Evolutionary conservation across 2,888 invertebrate genomes (phyloP), one percentile per base, ranked within the genome.

Genomic region (Lamellibrachia columna): DNA sequence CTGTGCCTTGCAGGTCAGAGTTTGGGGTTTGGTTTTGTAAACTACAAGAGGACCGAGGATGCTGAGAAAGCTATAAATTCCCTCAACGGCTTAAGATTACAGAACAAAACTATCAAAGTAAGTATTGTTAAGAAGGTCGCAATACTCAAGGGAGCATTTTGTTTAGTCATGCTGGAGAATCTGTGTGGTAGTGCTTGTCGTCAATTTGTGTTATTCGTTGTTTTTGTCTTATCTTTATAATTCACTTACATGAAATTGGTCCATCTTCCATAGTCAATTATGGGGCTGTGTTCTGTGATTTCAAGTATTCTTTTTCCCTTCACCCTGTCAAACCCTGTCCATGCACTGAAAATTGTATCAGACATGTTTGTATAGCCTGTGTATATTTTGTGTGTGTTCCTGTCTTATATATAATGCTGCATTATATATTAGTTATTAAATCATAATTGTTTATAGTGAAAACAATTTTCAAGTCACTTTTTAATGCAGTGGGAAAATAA

Each of bases 31-130:
- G 99, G 99, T 95, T 99, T 99, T 97, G 99, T 99, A 96, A 99
- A 99, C 97, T 99, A 99, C 97, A 98, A 99, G 97, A 98, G 98
- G 95, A 98, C 98, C 92, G 99, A 99, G 97, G 99, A 99, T 97
- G 99, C 99, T 93, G 98, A 99, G 97, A 99, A 99, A 97, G 99
- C 99, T 94, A 99, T 99, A 97, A 98, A 98, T 97, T 99, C 99
- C 93, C 97, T 99, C 95, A 99, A 99, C 97, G 99, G 99, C 94
- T 98, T 99, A 95, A 98, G 99, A 94, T 97, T 99, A 95, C 99
- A 99, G 97, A 99, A 99, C 97, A 99, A 99, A 97, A 99, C 99
- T 91, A 99, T 99, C 96, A 99, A 99, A 98, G 99, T 99, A 92
- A 92, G 92, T 93, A 53, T 90, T 91, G 91, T 22, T 7, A 53